Evolutionary conservation across 2,888 invertebrate genomes (phyloP), one percentile per base, ranked within the genome.

Genomic region (Eupithecia centaureata): DNA sequence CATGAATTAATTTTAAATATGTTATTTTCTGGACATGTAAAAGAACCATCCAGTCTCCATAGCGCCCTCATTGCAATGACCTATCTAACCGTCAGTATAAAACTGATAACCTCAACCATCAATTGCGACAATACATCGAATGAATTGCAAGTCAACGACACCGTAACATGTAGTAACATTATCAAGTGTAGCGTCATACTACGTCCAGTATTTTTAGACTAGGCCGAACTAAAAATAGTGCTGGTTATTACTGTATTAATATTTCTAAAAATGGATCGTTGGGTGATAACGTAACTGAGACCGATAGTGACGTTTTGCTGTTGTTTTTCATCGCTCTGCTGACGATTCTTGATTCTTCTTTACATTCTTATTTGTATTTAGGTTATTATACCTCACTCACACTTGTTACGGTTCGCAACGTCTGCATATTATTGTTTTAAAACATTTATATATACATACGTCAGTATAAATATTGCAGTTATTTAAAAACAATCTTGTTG

Each of bases 181-280:
- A 92, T 92, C 92, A 90, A 88, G 86, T 83, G 78, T 83, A 87
- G 84, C 92, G 91, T 90, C 92, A 91, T 85, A 68, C 86, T 85
- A 68, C 86, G 85, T 74, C 80, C 82, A 63, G 85, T 93, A 93
- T 92, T 91, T 93, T 93, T 93, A 93, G 93, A 86, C 90, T 92
- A 92, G 92, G 89, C 88, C 87, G 86, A 76, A 90, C 93, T 93
- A 93, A 91, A 93, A 91, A 92, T 93, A 93, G 92, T 89, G 84
- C 83, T 87, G 82, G 91, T 93, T 92, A 93, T 93, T 90, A 92
- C 91, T 90, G 92, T 91, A 92, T 92, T 93, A 93, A 93, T 93
- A 93, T 93, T 92, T 93, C 93, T 93, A 93, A 93, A 93, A 92
- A 93, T 86, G 91, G 92, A 92, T 86, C 88, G 90, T 90, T 89